A percentile compares a stretch with the other conserved stretches of the same genome.
Evolutionary conservation across 1,140 invertebrate genomes (phyloP).

Genomic region (Calephelis nemesis): DNA sequence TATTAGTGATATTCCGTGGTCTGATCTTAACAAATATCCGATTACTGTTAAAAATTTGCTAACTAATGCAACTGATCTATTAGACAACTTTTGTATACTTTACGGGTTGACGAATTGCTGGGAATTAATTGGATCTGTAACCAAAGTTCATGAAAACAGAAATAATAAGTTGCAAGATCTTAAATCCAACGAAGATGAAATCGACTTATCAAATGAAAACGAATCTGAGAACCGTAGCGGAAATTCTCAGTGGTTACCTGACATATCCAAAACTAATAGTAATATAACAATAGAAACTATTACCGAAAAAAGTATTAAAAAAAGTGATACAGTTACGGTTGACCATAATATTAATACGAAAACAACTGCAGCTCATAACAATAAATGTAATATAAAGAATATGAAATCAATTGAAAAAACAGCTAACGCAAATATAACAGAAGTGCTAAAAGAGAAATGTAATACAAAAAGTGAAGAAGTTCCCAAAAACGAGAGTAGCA

Average conservation of each 20-base stretch:
- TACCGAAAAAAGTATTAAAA: no score
- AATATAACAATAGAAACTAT: not conserved
- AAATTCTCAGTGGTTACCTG: conserved; percentile 2
- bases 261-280: not conserved
- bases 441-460: not conserved
- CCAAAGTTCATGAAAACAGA: conserved; percentile 45
- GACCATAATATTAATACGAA: not conserved
- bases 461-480: not conserved
- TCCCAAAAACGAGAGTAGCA: conserved; percentile 2
- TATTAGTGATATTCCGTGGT: conserved; percentile 54
- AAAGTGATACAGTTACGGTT: not conserved
- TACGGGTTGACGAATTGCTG: conserved; percentile 56
- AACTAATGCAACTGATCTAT: conserved; percentile 47
- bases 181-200: not conserved
- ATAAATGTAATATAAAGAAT: no score
- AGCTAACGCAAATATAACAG: no score
- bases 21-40: conserved; percentile 58
- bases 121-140: conserved; percentile 61
- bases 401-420: no score
- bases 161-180: not conserved
- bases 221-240: not conserved
- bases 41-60: conserved; percentile 59
- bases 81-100: conserved; percentile 68
- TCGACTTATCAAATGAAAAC: not conserved
- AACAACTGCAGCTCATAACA: not conserved